phyloP scores from a whole-genome alignment of 1,140 invertebrate species.

The Microvelia longipes region DNA sequence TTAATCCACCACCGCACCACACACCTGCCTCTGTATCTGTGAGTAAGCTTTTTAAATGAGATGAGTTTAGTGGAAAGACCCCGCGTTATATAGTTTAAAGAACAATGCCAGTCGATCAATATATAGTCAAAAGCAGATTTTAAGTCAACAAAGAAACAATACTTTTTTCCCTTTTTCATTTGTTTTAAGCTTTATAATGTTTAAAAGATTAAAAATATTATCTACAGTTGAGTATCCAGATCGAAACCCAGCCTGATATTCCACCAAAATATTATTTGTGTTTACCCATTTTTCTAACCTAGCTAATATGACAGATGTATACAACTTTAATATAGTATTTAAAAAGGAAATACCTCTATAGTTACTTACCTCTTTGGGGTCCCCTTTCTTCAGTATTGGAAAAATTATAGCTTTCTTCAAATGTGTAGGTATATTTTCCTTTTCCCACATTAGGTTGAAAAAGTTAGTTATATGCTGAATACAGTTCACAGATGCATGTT shows the following conservation, averaged over 20 bases:
- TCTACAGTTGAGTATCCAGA: constrained; percentile 4
- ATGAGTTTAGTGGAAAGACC: neutral
- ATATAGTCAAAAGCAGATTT: constrained; percentile 1
- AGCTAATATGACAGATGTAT: neutral
- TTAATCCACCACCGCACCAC: neutral
- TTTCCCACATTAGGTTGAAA: constrained; percentile 1
- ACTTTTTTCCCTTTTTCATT: neutral
- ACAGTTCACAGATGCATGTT: neutral
- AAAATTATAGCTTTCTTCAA: constrained; percentile 6
- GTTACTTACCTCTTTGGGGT: constrained; percentile 4
- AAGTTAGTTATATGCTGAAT: neutral
- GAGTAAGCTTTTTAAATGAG: neutral
- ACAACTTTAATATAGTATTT: constrained; percentile 4
- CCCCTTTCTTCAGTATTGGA: constrained; percentile 8
- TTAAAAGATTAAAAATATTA: constrained; percentile 5
- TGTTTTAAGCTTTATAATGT: neutral
- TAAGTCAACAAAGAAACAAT: constrained; percentile 9
- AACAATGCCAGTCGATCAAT: neutral
- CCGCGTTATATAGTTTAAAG: neutral
- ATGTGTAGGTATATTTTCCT: neutral
- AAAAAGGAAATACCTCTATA: constrained; percentile 11
- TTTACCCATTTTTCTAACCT: neutral
- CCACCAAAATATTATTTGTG: neutral
- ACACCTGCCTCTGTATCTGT: neutral
- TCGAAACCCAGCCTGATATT: constrained; percentile 5